Conservation (phyloP, 2,797 vertebrate species). For the Lutjanus argentimaculatus region DNA sequence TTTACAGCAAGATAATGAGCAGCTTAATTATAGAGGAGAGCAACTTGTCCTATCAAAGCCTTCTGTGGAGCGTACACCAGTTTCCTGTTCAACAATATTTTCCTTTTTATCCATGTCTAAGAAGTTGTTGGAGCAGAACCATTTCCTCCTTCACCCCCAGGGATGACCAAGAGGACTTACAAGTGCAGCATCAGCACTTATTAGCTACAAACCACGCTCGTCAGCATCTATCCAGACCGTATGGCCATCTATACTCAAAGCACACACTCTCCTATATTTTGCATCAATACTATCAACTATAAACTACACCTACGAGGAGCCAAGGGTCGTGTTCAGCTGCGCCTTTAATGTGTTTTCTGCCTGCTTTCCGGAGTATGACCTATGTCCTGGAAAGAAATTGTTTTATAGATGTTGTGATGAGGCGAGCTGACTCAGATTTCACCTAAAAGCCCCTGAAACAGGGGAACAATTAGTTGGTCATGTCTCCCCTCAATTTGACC, state of each 20-base stretch:
- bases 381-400: conserved; percentile 36
- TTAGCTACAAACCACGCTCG: conserved; percentile 28
- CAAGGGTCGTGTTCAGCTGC: neutral
- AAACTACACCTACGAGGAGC: conserved; percentile 1
- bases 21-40: conserved; percentile 56
- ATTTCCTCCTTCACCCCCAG: conserved; percentile 25
- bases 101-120: conserved; percentile 3
- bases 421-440: conserved; percentile 30
- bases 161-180: conserved; percentile 47
- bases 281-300: conserved; percentile 43
- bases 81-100: conserved; percentile 41
- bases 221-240: conserved; percentile 49
- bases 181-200: conserved; percentile 64
- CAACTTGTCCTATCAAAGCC: conserved; percentile 45
- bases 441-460: conserved; percentile 41
- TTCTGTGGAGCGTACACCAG: conserved; percentile 20
- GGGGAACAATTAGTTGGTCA: conserved; percentile 24
- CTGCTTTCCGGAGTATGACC: conserved; percentile 26
- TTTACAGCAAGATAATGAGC: conserved; percentile 57
- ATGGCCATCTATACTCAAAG: conserved; percentile 17
- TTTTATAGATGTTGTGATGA: conserved; percentile 12
- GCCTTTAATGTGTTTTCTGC: conserved; percentile 37
- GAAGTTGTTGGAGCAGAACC: conserved; percentile 46
- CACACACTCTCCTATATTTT: conserved; percentile 27
- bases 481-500: conserved; percentile 27